phyloP scores from a whole-genome alignment of 2,113 vertebrate genomes.

The Plecturocebus donacophilus region DNA sequence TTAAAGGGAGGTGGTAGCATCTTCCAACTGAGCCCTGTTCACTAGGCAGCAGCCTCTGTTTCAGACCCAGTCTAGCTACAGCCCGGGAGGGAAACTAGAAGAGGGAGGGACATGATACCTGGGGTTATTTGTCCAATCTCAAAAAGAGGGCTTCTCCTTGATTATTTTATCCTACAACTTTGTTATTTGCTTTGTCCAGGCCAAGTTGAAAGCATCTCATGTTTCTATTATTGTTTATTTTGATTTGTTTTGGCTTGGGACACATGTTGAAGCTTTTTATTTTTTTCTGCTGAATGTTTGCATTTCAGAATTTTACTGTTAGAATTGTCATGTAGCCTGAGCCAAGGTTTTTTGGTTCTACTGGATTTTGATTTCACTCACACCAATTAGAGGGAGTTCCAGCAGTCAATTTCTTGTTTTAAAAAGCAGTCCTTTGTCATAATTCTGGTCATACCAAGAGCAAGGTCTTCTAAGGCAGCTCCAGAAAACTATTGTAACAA shows the following conservation, averaged over 20 bases:
- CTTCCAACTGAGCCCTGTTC: not conserved
- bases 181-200: conserved; percentile 57
- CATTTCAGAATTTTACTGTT: conserved; percentile 65
- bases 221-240: conserved; percentile 72
- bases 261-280: conserved; percentile 55
- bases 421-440: conserved; percentile 59
- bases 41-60: not conserved
- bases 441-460: conserved; percentile 50
- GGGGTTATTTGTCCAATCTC: not conserved
- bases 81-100: not conserved
- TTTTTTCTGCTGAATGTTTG: conserved; percentile 71
- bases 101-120: not conserved
- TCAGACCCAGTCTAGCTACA: not conserved
- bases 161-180: not conserved
- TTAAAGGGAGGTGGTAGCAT: conserved; percentile 50
- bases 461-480: conserved; percentile 48
- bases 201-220: conserved; percentile 62
- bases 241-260: conserved; percentile 75
- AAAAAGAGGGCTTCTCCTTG: not conserved
- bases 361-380: conserved; percentile 60
- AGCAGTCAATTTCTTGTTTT: conserved; percentile 58
- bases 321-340: conserved; percentile 52
- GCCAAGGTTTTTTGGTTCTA: conserved; percentile 63
- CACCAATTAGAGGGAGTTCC: conserved; percentile 53
- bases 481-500: conserved; percentile 53